Evolutionary conservation across 2,888 invertebrate genomes (phyloP).

Genomic region (Pyrocoelia pectoralis): DNA sequence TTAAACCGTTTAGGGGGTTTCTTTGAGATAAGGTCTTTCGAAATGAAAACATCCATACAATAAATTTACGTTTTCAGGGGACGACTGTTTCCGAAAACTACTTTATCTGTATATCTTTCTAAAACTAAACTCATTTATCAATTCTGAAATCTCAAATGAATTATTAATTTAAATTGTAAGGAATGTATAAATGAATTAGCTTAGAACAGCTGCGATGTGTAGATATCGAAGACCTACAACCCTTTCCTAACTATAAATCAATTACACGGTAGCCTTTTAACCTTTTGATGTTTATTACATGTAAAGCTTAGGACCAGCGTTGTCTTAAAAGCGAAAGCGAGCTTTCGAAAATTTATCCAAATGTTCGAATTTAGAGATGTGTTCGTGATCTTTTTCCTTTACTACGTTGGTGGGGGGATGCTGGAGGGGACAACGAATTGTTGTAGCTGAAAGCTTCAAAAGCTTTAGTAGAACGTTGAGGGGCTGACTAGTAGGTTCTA

Average conservation of each 20-base stretch:
- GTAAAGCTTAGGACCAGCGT: too few species aligned
- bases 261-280: constrained; percentile 3
- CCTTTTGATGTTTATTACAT: not conserved
- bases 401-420: constrained; percentile 27
- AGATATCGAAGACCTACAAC: constrained; percentile 4
- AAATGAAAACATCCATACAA: constrained; percentile 1
- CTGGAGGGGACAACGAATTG: constrained; percentile 31
- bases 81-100: not conserved
- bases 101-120: not conserved
- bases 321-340: too few species aligned
- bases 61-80: not conserved
- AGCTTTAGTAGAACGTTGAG: constrained; percentile 24
- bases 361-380: constrained; percentile 17
- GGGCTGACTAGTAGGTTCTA: constrained; percentile 8
- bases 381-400: constrained; percentile 14
- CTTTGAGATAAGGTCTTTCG: not conserved
- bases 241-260: not conserved
- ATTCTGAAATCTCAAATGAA: too few species aligned
- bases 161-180: not conserved
- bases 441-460: constrained; percentile 32
- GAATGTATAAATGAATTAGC: not conserved
- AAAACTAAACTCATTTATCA: not conserved
- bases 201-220: constrained; percentile 1
- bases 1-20: constrained; percentile 5
- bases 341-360: not conserved